phyloP scores from a whole-genome alignment of 2,113 vertebrate species.

The Podilymbus podiceps region DNA sequence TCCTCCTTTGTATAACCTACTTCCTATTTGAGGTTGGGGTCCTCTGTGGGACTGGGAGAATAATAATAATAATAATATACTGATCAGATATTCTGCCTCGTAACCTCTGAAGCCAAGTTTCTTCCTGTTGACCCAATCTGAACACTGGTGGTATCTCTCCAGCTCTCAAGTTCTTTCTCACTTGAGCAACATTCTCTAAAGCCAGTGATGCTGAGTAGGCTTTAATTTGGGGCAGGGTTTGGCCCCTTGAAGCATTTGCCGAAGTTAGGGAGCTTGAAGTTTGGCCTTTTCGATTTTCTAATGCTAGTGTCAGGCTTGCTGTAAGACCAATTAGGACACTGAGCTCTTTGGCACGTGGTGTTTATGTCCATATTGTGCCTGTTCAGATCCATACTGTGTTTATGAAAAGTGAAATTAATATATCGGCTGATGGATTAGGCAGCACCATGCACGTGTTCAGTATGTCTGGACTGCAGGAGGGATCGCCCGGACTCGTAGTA shows the following conservation, averaged over 20 bases:
- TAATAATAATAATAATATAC: neutral
- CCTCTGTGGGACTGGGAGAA: neutral
- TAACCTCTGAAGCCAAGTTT: neutral
- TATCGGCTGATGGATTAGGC: neutral
- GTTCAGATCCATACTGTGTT: neutral
- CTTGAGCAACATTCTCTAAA: neutral
- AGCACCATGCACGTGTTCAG: fast-evolving
- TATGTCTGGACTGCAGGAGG: neutral
- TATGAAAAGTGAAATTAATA: neutral
- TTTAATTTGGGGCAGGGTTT: neutral
- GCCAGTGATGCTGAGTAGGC: neutral
- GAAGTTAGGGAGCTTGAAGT: neutral
- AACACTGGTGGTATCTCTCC: neutral
- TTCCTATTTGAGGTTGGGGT: neutral
- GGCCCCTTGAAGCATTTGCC: neutral
- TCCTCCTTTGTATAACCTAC: neutral
- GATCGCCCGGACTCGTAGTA: neutral
- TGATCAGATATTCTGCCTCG: neutral
- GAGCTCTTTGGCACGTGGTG: neutral
- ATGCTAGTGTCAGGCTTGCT: neutral
- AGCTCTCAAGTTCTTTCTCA: neutral
- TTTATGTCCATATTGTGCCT: neutral
- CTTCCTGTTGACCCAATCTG: neutral
- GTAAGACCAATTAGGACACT: neutral
- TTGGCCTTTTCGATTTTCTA: neutral